Conservation (phyloP, 2,797 vertebrate genomes). For the Myioborus melanocephalus region DNA sequence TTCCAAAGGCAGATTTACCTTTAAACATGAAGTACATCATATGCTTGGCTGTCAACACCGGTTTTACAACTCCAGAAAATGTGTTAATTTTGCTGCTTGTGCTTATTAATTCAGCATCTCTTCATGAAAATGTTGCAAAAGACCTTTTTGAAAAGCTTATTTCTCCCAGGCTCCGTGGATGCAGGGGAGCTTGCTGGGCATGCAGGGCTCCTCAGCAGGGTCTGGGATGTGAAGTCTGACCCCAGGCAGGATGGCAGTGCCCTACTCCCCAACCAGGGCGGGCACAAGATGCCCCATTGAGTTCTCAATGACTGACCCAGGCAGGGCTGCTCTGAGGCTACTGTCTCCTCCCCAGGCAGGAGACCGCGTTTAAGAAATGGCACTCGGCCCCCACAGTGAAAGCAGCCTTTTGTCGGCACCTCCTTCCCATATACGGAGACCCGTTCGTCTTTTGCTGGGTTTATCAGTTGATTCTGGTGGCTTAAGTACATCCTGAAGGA, state of each 20-base stretch:
- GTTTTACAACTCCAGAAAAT: neutral
- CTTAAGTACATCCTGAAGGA: neutral
- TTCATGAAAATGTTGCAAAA: neutral
- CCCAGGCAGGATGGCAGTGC: fast-evolving
- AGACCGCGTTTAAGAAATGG: fast-evolving
- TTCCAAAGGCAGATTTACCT: slow-evolving; percentile 17
- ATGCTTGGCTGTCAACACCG: neutral
- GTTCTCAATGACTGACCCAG: fast-evolving
- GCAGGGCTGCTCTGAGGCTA: neutral
- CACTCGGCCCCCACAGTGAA: fast-evolving
- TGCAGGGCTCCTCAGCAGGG: fast-evolving
- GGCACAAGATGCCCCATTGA: fast-evolving
- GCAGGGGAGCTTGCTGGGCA: fast-evolving
- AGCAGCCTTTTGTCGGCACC: neutral
- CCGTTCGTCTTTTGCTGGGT: neutral
- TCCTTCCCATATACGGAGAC: neutral
- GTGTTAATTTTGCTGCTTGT: neutral
- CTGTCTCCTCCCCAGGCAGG: neutral
- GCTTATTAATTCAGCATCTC: neutral
- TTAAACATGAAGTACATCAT: neutral
- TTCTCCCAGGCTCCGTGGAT: neutral
- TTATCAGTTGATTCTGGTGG: neutral
- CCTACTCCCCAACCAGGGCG: neutral
- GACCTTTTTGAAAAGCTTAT: neutral
- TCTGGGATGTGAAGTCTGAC: fast-evolving